These are phyloP conservation scores for Melanotaenia parkinsoni DNA, from an alignment of 2,797 vertebrate genomes.

Conservation along the genomic window DNA sequence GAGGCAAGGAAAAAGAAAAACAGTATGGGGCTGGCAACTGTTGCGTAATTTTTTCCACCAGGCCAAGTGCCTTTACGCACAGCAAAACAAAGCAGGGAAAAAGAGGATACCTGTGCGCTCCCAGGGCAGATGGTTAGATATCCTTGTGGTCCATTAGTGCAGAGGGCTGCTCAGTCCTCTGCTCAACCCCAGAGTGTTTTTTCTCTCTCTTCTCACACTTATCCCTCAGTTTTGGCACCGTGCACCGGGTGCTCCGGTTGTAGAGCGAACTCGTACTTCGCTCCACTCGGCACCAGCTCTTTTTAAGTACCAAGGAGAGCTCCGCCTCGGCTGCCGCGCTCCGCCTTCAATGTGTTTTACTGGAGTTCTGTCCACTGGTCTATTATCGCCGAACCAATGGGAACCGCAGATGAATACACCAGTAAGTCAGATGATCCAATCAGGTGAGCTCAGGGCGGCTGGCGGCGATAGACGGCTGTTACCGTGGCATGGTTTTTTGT, in stretches of 20 bases:
- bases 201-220: constrained; percentile 46
- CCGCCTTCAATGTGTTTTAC: constrained; percentile 50
- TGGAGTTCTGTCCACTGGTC: constrained; percentile 45
- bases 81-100: constrained; percentile 16
- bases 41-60: not conserved
- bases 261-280: constrained; percentile 50
- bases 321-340: constrained; percentile 69
- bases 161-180: constrained; percentile 56
- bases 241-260: constrained; percentile 51
- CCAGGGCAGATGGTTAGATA: constrained; percentile 79
- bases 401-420: constrained; percentile 9
- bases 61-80: constrained; percentile 56
- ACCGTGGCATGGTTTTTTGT: constrained; percentile 77
- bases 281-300: constrained; percentile 56
- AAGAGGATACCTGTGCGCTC: constrained; percentile 81
- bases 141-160: constrained; percentile 79
- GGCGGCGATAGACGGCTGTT: constrained; percentile 68
- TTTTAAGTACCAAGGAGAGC: constrained; percentile 82
- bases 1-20: not conserved
- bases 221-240: constrained; percentile 44
- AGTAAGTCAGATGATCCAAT: constrained; percentile 62
- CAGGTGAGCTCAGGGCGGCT: constrained; percentile 29
- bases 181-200: constrained; percentile 30
- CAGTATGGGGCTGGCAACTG: not conserved
- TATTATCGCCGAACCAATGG: constrained; percentile 52